Percentiles rank a stretch among this genome's conserved stretches.
Evolutionary conservation across 2,888 invertebrate genomes (phyloP).

Genomic region (Mechanitis messenoides): DNA sequence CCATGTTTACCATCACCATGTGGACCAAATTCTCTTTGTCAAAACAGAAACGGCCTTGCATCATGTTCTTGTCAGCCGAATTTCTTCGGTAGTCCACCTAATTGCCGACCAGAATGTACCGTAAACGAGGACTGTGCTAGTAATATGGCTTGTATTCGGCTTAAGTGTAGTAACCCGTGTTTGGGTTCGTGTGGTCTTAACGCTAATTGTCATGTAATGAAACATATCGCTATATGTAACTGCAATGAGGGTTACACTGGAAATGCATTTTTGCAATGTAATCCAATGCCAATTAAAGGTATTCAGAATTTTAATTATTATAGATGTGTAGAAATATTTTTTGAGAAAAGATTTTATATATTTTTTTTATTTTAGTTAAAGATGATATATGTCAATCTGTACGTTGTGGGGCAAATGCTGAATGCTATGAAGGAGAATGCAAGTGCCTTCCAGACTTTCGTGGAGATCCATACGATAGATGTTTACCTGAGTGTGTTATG

Average conservation of each 20-base stretch:
- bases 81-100: slow-evolving; percentile 80
- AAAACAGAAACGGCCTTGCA: slow-evolving; percentile 71
- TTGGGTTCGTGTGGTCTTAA: slow-evolving; percentile 81
- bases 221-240: slow-evolving; percentile 79
- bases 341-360: background rate
- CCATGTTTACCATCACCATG: slow-evolving; percentile 83
- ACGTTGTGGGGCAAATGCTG: slow-evolving; percentile 84
- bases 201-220: slow-evolving; percentile 77
- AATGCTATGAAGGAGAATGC: slow-evolving; percentile 82
- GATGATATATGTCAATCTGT: slow-evolving; percentile 80
- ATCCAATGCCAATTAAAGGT: slow-evolving; percentile 53
- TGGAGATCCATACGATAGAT: slow-evolving; percentile 86
- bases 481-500: slow-evolving; percentile 87
- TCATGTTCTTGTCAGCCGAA: slow-evolving; percentile 79
- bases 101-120: slow-evolving; percentile 81
- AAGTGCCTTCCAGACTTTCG: slow-evolving; percentile 83
- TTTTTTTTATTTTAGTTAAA: slow-evolving; percentile 44
- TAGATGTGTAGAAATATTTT: background rate
- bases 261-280: slow-evolving; percentile 78
- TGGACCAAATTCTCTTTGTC: slow-evolving; percentile 79
- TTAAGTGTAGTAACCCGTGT: slow-evolving; percentile 82
- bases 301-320: background rate
- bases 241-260: slow-evolving; percentile 78
- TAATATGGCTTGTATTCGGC: slow-evolving; percentile 80
- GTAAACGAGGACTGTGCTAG: slow-evolving; percentile 82